Percentiles rank a stretch among this genome's conserved stretches.
phyloP scores from a whole-genome alignment of 1,140 invertebrate species.

The Ceratina calcarata region DNA sequence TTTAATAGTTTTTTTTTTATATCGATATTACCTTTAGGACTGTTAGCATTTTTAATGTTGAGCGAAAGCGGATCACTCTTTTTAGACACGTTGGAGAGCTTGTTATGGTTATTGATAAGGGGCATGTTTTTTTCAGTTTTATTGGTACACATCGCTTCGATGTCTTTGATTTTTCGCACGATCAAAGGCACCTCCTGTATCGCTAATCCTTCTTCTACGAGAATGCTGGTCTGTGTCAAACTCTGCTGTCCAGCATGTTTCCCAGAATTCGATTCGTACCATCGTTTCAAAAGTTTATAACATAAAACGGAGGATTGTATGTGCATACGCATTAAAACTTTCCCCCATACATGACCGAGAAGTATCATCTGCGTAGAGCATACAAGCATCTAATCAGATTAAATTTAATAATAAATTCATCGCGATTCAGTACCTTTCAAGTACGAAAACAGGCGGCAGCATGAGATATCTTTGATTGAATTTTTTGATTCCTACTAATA shows the following conservation, averaged over 20 bases:
- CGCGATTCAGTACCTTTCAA: no score
- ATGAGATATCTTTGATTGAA: constrained; percentile 2
- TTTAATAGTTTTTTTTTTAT: constrained; percentile 13
- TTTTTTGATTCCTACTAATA: background rate
- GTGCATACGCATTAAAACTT: constrained; percentile 24
- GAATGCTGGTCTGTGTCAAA: constrained; percentile 80
- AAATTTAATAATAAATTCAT: background rate
- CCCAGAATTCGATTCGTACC: constrained; percentile 54
- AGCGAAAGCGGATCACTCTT: constrained; percentile 23
- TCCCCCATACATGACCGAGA: constrained; percentile 44
- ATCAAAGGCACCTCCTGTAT: constrained; percentile 87
- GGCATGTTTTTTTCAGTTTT: background rate
- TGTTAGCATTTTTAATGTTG: background rate
- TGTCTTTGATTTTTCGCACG: constrained; percentile 81
- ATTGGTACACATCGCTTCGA: constrained; percentile 42
- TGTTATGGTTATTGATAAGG: background rate
- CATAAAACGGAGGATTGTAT: background rate
- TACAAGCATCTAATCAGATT: constrained; percentile 41
- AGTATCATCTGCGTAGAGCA: constrained; percentile 52
- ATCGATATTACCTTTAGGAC: background rate
- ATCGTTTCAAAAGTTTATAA: constrained; percentile 52
- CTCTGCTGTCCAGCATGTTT: constrained; percentile 17
- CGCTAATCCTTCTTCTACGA: constrained; percentile 85
- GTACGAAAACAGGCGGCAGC: background rate
- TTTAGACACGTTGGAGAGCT: constrained; percentile 8